Conservation (phyloP, 2,797 vertebrate genomes). For the Tapera naevia region DNA sequence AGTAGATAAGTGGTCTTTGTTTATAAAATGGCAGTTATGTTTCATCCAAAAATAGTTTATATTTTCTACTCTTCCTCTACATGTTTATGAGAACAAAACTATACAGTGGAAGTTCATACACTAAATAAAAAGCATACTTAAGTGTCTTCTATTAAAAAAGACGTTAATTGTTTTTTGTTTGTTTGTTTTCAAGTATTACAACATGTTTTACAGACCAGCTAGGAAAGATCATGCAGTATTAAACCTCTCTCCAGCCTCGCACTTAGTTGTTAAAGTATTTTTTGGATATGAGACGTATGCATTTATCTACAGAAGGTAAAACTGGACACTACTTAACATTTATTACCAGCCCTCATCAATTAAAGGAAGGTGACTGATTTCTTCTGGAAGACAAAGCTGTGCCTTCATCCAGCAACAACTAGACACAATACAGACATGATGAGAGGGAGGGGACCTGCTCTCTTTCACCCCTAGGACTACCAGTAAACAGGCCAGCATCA, state of each 20-base stretch:
- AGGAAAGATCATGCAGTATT: background rate
- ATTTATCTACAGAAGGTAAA: background rate
- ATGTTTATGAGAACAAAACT: background rate
- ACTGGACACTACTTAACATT: no score
- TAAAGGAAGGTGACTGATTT: background rate
- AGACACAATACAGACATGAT: fast-evolving
- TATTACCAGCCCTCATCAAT: background rate
- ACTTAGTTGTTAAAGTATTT: background rate
- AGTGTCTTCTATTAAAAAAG: background rate
- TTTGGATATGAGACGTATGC: background rate
- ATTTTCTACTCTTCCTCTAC: background rate
- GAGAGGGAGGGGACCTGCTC: background rate
- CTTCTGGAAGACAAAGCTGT: background rate
- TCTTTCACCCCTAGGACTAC: background rate
- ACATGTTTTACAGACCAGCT: background rate
- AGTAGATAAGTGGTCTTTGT: background rate
- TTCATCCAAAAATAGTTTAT: background rate
- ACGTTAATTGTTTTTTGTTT: background rate
- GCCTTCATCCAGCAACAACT: background rate
- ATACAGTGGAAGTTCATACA: background rate
- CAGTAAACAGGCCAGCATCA: no score
- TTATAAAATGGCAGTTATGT: background rate
- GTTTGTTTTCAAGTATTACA: background rate
- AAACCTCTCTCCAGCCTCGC: background rate
- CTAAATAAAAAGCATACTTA: background rate